A percentile compares a stretch with the other conserved stretches of the same genome.
phyloP scores from a whole-genome alignment of 1,140 invertebrate genomes.

The Holcopasites calliopsidis region DNA sequence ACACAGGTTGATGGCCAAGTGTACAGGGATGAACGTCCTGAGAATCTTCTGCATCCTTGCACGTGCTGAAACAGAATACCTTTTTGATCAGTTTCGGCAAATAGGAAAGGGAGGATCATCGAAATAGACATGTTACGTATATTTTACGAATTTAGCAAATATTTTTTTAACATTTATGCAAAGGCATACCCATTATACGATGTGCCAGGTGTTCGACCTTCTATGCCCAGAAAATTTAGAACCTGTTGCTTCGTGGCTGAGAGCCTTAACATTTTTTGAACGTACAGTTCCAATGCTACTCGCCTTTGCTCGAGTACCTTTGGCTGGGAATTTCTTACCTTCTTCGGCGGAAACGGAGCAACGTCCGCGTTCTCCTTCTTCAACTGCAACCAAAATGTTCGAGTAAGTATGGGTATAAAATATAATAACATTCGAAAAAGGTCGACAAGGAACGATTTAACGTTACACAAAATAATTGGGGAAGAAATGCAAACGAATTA shows the following conservation, averaged over 20 bases:
- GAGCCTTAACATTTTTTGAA: conserved; percentile 81
- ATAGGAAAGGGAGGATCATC: background rate
- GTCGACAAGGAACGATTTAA: no score
- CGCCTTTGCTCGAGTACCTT: conserved; percentile 83
- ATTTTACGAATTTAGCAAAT: background rate
- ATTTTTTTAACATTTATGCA: background rate
- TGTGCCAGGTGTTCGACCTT: conserved; percentile 53
- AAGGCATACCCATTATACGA: conserved; percentile 67
- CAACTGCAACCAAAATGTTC: conserved; percentile 64
- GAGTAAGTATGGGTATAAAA: no score
- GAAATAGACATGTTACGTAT: background rate
- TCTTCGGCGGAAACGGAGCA: conserved; percentile 83
- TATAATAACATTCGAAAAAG: no score
- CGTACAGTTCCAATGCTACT: conserved; percentile 80
- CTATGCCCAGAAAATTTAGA: conserved; percentile 77
- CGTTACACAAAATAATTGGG: no score
- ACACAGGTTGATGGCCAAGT: conserved; percentile 75
- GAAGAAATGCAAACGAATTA: no score
- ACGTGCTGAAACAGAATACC: conserved; percentile 48
- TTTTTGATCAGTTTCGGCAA: background rate
- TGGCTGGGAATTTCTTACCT: conserved; percentile 82
- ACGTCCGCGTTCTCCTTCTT: conserved; percentile 76
- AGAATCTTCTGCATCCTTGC: conserved; percentile 52
- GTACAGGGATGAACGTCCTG: conserved; percentile 46
- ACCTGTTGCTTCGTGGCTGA: conserved; percentile 76